Evolutionary conservation across 2,113 vertebrate species (phyloP), one percentile per base, ranked within the genome.

Genomic region (Phrynocephalus versicolor): DNA sequence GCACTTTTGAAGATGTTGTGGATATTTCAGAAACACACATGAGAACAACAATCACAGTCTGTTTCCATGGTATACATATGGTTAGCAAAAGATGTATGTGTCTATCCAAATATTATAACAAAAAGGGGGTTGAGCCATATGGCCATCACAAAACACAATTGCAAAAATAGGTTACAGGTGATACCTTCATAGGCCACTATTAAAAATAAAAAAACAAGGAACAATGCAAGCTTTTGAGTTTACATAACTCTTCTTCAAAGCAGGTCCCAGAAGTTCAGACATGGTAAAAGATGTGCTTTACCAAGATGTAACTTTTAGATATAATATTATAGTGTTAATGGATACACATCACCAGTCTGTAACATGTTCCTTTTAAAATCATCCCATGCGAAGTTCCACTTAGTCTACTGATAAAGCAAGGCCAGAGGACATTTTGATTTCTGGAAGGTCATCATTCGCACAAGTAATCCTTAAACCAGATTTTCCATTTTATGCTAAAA

Each of bases 361-460:
- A 64, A n/a, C 25, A 74, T 83, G 51, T 57, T 55, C 21, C 58
- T 74, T 55, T 45, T 35, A 25, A 84, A 69, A 75, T 51, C 15
- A 27, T 84, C n/a, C 51, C 30, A 75, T 27, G 37, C 33, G 35
- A 55, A 75, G 37, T 35, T 39, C 9, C 18, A 51, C 19, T 62
- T 60, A 39, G 70, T 60, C 23, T 73, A 73, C 55, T 7, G 37
- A 84, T 51, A 75, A 76, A 84, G n/a, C 30, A 64, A 51, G 3
- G 33, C n/a, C 76, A 65, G 19, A 75, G 25, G 41, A n/a, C n/a
- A 83, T 62, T 83, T 83, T 83, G 62, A 65, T 76, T 84, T 64
- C 62, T 84, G 21, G 35, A 65, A 67, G 14, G 60, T 76, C 72
- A 67, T 18, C 30, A 21, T n/a, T n/a, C n/a, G 45, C 13, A 65